Evolutionary conservation across 2,113 vertebrate species (phyloP).

Genomic region (Eonycteris spelaea): DNA sequence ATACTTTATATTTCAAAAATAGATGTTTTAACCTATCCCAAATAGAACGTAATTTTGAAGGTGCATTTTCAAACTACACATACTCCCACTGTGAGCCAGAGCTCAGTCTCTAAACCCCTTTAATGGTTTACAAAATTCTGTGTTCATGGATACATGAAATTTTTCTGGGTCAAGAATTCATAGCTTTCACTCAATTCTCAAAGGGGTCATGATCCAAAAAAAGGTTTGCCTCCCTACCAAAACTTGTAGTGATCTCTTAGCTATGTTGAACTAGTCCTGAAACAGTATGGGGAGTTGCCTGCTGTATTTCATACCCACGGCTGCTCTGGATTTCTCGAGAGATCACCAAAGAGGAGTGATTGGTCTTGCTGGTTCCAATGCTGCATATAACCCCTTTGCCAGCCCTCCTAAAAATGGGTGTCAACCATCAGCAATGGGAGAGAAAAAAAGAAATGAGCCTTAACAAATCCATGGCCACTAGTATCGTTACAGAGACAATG

Average conservation of each 20-base stretch:
- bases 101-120: neutral
- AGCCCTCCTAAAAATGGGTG: neutral
- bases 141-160: neutral
- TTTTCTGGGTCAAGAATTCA: slow-evolving; percentile 35
- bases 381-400: neutral
- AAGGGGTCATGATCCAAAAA: neutral
- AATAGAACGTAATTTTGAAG: slow-evolving; percentile 19
- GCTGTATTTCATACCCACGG: neutral
- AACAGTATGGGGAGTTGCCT: neutral
- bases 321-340: slow-evolving; percentile 12
- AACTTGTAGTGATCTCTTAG: neutral
- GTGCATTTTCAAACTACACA: slow-evolving; percentile 2
- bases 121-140: neutral
- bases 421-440: neutral
- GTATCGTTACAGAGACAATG: slow-evolving; percentile 1
- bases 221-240: neutral
- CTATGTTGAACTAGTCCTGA: neutral
- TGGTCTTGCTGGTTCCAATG: neutral
- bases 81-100: neutral
- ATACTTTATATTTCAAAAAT: slow-evolving; percentile 23
- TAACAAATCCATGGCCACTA: neutral
- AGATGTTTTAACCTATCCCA: neutral
- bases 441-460: neutral
- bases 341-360: neutral
- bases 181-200: neutral